Percentiles rank a stretch among this genome's conserved stretches.
Conservation (phyloP, 1,140 invertebrate genomes). For the Zaprionus taronus region DNA sequence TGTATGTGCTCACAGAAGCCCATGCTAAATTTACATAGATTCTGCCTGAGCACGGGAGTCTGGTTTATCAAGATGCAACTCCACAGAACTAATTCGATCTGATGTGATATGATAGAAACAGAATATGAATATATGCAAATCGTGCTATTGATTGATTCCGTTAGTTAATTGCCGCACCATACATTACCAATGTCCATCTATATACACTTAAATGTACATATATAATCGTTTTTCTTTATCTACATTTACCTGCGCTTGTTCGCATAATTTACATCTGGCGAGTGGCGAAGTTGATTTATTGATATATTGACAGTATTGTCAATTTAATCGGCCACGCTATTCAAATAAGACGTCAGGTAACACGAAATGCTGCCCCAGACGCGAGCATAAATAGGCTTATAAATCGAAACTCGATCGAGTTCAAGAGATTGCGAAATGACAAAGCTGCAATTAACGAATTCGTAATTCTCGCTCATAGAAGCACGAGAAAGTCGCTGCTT, state of each 20-base stretch:
- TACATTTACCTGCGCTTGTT: neutral
- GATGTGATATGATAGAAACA: conserved; percentile 20
- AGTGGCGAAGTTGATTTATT: neutral
- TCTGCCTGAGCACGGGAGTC: neutral
- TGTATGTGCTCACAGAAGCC: neutral
- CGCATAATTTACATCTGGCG: neutral
- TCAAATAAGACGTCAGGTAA: conserved; percentile 1
- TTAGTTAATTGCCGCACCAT: conserved; percentile 19
- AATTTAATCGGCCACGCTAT: neutral
- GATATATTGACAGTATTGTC: conserved; percentile 6
- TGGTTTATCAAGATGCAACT: conserved; percentile 5
- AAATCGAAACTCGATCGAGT: neutral
- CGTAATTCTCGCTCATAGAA: neutral
- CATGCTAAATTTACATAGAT: neutral
- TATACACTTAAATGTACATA: conserved; percentile 2
- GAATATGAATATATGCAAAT: conserved; percentile 33
- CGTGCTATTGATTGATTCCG: conserved; percentile 31
- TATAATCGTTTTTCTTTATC: neutral
- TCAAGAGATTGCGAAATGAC: neutral
- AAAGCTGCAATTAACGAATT: neutral
- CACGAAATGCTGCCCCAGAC: neutral
- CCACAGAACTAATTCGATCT: neutral
- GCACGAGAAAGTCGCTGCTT: neutral
- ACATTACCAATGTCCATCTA: neutral
- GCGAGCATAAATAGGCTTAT: conserved; percentile 11